These are phyloP conservation scores for Incurvaria masculella DNA, from an alignment of 2,888 invertebrate species.

Conservation along the genomic window DNA sequence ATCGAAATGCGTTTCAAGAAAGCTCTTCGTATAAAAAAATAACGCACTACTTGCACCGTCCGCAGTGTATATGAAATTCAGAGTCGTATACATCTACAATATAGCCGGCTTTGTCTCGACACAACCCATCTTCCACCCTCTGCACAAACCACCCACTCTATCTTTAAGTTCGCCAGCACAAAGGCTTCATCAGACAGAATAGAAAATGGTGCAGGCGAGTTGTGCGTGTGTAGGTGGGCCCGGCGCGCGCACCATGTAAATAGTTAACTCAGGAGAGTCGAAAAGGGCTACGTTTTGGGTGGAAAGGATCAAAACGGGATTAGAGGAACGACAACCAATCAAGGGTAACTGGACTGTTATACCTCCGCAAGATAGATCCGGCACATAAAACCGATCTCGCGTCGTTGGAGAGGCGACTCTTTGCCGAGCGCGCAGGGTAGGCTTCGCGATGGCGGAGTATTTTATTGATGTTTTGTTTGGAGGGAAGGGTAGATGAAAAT, in stretches of 20 bases:
- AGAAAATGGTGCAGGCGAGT: background rate
- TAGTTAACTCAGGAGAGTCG: constrained; percentile 45
- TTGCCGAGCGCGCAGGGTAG: constrained; percentile 20
- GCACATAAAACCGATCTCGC: constrained; percentile 46
- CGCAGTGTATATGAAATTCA: no score
- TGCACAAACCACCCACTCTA: no score
- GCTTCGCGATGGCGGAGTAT: constrained; percentile 23
- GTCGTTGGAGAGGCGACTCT: constrained; percentile 22
- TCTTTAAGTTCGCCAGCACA: no score
- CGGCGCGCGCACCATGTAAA: constrained; percentile 37
- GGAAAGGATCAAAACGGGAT: constrained; percentile 68
- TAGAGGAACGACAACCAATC: constrained; percentile 70
- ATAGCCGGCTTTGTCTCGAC: no score
- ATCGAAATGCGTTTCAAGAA: no score
- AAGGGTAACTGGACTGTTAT: constrained; percentile 61
- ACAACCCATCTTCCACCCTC: no score
- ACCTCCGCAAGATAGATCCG: constrained; percentile 57
- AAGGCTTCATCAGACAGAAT: background rate
- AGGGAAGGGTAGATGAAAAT: constrained; percentile 48
- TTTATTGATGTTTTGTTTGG: constrained; percentile 58
- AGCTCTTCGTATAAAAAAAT: no score
- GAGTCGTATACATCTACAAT: no score
- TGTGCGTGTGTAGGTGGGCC: constrained; percentile 4
- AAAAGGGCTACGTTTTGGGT: constrained; percentile 58
- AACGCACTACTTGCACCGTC: no score